Percentiles rank a stretch among this genome's conserved stretches.
Evolutionary conservation across 2,797 vertebrate species (phyloP).

Genomic region (Zalophus californianus): DNA sequence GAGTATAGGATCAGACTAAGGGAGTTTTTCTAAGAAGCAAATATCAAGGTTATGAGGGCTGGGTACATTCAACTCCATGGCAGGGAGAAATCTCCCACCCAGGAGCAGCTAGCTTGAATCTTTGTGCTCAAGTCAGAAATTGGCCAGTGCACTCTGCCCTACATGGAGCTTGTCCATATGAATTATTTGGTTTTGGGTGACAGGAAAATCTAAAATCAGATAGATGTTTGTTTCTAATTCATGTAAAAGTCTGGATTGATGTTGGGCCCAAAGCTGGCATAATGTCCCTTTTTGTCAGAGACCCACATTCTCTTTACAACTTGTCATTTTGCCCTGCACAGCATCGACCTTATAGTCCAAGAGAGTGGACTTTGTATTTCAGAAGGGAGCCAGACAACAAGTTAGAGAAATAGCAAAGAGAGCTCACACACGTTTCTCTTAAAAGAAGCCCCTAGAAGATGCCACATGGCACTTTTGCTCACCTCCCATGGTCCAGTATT

Average conservation of each 20-base stretch:
- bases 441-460: neutral
- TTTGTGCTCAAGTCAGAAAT: neutral
- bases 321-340: neutral
- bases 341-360: neutral
- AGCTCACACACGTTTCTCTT: neutral
- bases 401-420: neutral
- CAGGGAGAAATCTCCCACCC: neutral
- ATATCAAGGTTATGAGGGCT: neutral
- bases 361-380: neutral
- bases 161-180: neutral
- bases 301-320: neutral
- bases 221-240: neutral
- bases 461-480: neutral
- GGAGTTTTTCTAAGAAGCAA: neutral
- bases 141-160: neutral
- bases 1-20: neutral
- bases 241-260: neutral
- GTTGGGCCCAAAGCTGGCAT: neutral
- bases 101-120: neutral
- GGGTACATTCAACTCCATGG: neutral
- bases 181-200: constrained; percentile 5
- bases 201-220: neutral
- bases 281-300: neutral
- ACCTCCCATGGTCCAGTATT: neutral
- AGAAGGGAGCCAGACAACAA: neutral